Conservation (phyloP, 2,888 invertebrate species). For the Antitype chi region DNA sequence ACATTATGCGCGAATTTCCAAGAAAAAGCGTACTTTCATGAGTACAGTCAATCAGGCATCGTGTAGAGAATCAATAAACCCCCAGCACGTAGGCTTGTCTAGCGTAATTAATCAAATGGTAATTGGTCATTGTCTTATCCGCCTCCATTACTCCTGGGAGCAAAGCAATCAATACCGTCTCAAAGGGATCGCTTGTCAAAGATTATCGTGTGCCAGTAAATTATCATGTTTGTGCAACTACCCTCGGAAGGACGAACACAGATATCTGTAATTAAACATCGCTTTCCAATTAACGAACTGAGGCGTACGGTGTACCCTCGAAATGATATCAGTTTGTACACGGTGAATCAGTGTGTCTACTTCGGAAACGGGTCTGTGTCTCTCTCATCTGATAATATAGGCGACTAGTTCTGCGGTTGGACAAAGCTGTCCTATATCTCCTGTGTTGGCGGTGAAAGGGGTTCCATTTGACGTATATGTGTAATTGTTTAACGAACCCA, state of each 20-base stretch:
- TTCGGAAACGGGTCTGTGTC: conserved; percentile 50
- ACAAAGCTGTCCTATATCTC: conserved; percentile 65
- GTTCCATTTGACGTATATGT: conserved; percentile 61
- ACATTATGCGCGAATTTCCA: conserved; percentile 37
- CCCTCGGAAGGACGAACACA: conserved; percentile 59
- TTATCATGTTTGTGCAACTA: conserved; percentile 75
- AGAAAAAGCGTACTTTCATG: conserved; percentile 54
- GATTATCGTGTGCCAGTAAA: conserved; percentile 77
- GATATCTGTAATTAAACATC: conserved; percentile 70
- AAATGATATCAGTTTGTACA: conserved; percentile 69
- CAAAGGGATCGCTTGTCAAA: conserved; percentile 77
- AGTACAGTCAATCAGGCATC: conserved; percentile 47
- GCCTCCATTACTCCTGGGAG: conserved; percentile 69
- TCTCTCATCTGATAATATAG: conserved; percentile 61
- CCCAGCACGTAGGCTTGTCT: conserved; percentile 52
- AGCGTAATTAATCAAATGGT: conserved; percentile 71
- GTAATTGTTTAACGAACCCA: no score
- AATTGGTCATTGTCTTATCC: conserved; percentile 72
- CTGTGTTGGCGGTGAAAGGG: conserved; percentile 64
- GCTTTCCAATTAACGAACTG: conserved; percentile 67
- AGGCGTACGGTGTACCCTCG: conserved; percentile 52
- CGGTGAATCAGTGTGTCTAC: conserved; percentile 62
- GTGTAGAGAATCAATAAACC: conserved; percentile 50
- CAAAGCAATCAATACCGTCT: conserved; percentile 77
- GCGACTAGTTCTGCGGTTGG: conserved; percentile 61